A percentile compares a stretch with the other conserved stretches of the same genome.
phyloP scores from a whole-genome alignment of 2,888 invertebrate genomes.

The Geophilus truncorum region DNA sequence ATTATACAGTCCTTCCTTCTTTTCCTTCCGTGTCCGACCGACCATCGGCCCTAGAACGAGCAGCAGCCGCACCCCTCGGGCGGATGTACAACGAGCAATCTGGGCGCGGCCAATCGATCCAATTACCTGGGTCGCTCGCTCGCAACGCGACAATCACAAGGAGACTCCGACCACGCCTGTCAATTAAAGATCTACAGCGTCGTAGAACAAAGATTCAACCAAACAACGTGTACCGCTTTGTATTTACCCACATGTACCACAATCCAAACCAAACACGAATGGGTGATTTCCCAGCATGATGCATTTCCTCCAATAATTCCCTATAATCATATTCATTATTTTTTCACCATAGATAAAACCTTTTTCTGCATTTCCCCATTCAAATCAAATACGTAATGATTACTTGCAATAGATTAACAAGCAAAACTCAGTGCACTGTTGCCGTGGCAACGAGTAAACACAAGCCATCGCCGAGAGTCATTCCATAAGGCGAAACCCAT shows the following conservation, averaged over 20 bases:
- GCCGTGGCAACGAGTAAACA: neutral
- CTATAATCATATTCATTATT: no score
- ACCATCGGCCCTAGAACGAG: neutral
- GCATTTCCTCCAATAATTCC: no score
- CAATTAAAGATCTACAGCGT: neutral
- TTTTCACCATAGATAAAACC: no score
- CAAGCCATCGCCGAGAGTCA: neutral
- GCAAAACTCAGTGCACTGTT: no score
- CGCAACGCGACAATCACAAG: neutral
- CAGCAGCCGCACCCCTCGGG: neutral
- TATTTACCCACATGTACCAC: neutral
- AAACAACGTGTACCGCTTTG: neutral
- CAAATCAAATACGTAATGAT: neutral
- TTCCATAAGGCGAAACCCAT: no score
- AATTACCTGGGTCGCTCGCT: conserved; percentile 1
- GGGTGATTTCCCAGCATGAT: no score
- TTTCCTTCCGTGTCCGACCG: conserved; percentile 21
- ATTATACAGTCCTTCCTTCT: conserved; percentile 25
- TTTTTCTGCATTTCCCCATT: neutral
- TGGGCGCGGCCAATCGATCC: conserved; percentile 25
- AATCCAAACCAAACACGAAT: no score
- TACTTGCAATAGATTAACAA: no score
- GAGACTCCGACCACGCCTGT: neutral
- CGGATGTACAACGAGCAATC: conserved; percentile 13
- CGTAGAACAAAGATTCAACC: neutral